Conservation (phyloP, 1,140 invertebrate genomes). For the Cyclina sinensis region DNA sequence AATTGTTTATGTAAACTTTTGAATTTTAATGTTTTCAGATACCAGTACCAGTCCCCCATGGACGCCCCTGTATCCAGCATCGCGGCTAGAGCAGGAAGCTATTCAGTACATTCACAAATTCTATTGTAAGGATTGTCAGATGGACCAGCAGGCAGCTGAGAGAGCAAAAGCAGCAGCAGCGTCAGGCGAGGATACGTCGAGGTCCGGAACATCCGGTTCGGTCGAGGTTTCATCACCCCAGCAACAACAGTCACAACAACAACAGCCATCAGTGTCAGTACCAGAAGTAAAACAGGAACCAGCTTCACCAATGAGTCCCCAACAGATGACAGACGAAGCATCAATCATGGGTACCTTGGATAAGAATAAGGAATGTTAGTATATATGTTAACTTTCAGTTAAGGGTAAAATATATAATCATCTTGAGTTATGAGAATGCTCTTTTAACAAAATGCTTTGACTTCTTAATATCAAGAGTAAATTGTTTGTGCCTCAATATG, state of each 20-base stretch:
- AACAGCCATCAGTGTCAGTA: conserved; percentile 52
- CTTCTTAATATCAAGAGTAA: too few relatives aligned
- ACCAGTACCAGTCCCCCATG: conserved; percentile 84
- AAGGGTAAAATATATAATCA: too few relatives aligned
- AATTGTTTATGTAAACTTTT: too few relatives aligned
- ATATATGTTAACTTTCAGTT: too few relatives aligned
- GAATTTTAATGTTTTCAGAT: conserved; percentile 79
- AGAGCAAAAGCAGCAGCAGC: conserved; percentile 72
- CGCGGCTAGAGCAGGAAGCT: conserved; percentile 81
- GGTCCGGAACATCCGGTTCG: not conserved
- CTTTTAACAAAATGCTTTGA: too few relatives aligned
- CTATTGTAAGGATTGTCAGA: conserved; percentile 89
- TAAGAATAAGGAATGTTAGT: conserved; percentile 99
- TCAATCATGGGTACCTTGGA: conserved; percentile 97
- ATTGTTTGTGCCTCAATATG: too few relatives aligned
- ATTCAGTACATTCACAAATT: conserved; percentile 86
- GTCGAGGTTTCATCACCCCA: not conserved
- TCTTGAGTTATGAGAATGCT: too few relatives aligned
- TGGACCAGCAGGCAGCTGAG: conserved; percentile 84
- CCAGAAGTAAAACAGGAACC: conserved; percentile 69
- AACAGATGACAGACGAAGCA: conserved; percentile 96
- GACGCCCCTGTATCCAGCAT: conserved; percentile 83
- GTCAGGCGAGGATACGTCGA: conserved; percentile 49
- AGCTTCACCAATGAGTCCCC: conserved; percentile 90
- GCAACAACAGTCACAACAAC: not conserved